These are phyloP conservation scores for Syngnathoides biaculeatus DNA, from an alignment of 2,113 vertebrate genomes.

Conservation along the genomic window DNA sequence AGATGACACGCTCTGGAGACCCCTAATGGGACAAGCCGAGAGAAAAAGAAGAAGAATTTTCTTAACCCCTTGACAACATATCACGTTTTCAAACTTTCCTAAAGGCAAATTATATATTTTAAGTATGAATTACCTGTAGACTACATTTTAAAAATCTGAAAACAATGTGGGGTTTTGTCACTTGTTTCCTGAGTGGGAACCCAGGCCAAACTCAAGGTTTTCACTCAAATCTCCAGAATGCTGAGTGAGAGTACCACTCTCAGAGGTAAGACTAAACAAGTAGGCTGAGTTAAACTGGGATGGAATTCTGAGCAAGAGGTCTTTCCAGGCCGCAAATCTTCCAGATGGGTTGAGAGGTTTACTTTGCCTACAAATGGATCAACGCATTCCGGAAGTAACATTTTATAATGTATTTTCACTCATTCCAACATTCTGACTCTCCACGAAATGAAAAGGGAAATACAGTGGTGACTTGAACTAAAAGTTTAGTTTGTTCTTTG, in stretches of 20 bases:
- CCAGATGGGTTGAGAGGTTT: conserved; percentile 14
- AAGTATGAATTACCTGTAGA: not conserved
- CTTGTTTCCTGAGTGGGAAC: conserved; percentile 15
- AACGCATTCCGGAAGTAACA: conserved; percentile 6
- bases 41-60: no score
- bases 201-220: conserved; percentile 31
- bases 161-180: conserved; percentile 19
- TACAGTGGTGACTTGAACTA: no score
- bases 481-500: no score
- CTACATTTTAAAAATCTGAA: not conserved
- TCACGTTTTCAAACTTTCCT: not conserved
- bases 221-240: conserved; percentile 33
- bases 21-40: no score
- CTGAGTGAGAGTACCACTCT: conserved; percentile 41
- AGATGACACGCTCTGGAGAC: no score
- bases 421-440: not conserved
- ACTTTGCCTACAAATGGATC: not conserved
- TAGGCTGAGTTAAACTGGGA: conserved; percentile 16
- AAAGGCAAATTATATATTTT: not conserved
- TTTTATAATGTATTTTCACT: not conserved
- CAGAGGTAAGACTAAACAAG: conserved; percentile 51
- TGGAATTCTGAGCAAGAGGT: conserved; percentile 33
- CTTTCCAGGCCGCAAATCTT: conserved; percentile 19
- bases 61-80: not conserved
- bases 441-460: not conserved